A percentile compares a stretch with the other conserved stretches of the same genome.
Conservation (phyloP, 2,113 vertebrate genomes). For the Notothenia rossii region DNA sequence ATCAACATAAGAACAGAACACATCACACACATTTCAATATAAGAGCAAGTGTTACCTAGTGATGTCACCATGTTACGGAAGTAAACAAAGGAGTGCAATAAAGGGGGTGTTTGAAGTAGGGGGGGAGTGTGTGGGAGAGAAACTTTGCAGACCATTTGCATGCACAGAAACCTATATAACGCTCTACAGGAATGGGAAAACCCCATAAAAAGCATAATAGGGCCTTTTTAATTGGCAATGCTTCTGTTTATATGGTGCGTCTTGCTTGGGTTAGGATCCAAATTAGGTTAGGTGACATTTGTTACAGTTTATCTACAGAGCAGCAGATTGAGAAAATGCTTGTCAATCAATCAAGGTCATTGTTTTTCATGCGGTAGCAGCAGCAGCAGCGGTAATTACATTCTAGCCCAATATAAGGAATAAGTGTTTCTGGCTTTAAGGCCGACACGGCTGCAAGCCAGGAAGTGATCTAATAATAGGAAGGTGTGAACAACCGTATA, state of each 20-base stretch:
- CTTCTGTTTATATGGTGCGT: background rate
- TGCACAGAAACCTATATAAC: too few species aligned
- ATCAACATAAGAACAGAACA: too few species aligned
- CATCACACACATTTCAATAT: too few species aligned
- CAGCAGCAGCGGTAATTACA: constrained; percentile 35
- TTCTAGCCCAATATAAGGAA: constrained; percentile 20
- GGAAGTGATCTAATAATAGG: constrained; percentile 59
- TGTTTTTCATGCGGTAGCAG: constrained; percentile 1
- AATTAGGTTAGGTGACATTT: constrained; percentile 8
- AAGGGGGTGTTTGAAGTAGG: too few species aligned
- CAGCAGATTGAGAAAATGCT: constrained; percentile 33
- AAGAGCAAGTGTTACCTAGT: too few species aligned
- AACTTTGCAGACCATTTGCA: too few species aligned
- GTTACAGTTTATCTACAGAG: constrained; percentile 6
- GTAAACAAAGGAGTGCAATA: too few species aligned
- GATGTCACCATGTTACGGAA: too few species aligned
- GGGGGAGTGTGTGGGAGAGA: too few species aligned
- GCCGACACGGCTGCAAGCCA: constrained; percentile 28
- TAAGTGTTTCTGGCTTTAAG: constrained; percentile 42
- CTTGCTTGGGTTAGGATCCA: constrained; percentile 11
- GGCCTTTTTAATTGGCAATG: constrained; percentile 1
- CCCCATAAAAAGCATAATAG: too few species aligned
- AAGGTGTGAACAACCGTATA: constrained; percentile 50
- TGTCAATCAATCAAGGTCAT: constrained; percentile 42
- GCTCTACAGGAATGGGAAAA: too few species aligned